These are phyloP conservation scores for Equus przewalskii DNA, from an alignment of 2,113 vertebrate species.

Conservation along the genomic window DNA sequence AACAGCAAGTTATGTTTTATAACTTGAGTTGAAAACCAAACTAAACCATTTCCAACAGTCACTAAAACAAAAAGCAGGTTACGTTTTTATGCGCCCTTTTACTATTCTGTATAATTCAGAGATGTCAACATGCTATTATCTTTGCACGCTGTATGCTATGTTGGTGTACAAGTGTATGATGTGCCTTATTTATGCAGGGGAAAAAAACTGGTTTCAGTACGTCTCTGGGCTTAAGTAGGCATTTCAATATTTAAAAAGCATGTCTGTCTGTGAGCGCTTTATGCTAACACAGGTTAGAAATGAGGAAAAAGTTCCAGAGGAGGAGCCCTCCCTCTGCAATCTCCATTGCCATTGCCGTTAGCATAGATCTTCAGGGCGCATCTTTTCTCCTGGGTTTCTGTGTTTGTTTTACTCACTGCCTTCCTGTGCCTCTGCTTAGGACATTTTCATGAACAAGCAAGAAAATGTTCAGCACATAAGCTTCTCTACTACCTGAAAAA, in stretches of 20 bases:
- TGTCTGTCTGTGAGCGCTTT: neutral
- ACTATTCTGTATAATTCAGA: neutral
- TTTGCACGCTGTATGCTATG: neutral
- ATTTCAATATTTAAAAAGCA: neutral
- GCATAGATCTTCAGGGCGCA: neutral
- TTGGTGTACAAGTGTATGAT: neutral
- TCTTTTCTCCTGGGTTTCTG: neutral
- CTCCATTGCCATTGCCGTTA: neutral
- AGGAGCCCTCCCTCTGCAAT: neutral
- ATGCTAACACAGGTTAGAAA: neutral
- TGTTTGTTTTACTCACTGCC: slow-evolving; percentile 29
- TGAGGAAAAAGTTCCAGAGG: neutral
- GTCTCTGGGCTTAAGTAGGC: neutral
- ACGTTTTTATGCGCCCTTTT: neutral
- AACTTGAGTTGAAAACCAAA: slow-evolving; percentile 14
- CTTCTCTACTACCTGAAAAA: neutral
- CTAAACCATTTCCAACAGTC: neutral
- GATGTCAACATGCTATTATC: neutral
- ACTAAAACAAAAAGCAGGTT: neutral
- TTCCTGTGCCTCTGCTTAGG: neutral
- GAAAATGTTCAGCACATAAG: neutral
- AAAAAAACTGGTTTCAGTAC: neutral
- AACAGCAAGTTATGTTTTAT: neutral
- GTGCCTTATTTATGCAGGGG: neutral
- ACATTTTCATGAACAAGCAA: neutral